These are phyloP conservation scores for Gasteruption jaculator DNA, from an alignment of 2,888 invertebrate genomes.

Conservation along the genomic window DNA sequence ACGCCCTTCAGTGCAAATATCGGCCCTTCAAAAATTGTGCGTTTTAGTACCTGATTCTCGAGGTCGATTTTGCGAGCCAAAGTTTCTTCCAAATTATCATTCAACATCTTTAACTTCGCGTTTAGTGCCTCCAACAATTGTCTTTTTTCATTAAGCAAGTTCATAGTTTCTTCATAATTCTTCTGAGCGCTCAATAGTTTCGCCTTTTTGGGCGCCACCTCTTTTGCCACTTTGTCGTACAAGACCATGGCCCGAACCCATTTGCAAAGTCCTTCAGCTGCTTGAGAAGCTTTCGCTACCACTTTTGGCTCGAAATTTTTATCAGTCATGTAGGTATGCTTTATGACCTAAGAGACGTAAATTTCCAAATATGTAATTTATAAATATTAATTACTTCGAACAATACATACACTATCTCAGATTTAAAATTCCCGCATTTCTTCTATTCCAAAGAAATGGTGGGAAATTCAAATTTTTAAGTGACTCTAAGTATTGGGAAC, in stretches of 20 bases:
- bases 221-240: constrained; percentile 79
- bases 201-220: constrained; percentile 81
- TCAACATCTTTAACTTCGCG: constrained; percentile 68
- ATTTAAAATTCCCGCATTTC: too few relatives aligned
- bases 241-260: constrained; percentile 90
- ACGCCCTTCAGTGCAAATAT: too few relatives aligned
- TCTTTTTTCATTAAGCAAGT: constrained; percentile 78
- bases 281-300: constrained; percentile 86
- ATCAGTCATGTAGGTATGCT: constrained; percentile 52
- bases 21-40: too few relatives aligned
- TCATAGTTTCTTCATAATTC: constrained; percentile 79
- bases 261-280: constrained; percentile 88
- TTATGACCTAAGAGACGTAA: constrained; percentile 26
- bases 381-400: background rate
- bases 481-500: too few relatives aligned
- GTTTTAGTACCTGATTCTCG: constrained; percentile 66
- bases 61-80: constrained; percentile 64
- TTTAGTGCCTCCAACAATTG: constrained; percentile 73
- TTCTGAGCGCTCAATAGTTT: constrained; percentile 76
- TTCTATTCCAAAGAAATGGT: too few relatives aligned
- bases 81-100: constrained; percentile 65
- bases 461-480: too few relatives aligned
- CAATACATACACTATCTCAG: too few relatives aligned
- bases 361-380: too few relatives aligned
- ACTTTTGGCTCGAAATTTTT: constrained; percentile 75